Base-by-base conservation (phyloP, 37 sponge, comb jelly and placozoan genomes). In the Spongia lamella region DNA sequence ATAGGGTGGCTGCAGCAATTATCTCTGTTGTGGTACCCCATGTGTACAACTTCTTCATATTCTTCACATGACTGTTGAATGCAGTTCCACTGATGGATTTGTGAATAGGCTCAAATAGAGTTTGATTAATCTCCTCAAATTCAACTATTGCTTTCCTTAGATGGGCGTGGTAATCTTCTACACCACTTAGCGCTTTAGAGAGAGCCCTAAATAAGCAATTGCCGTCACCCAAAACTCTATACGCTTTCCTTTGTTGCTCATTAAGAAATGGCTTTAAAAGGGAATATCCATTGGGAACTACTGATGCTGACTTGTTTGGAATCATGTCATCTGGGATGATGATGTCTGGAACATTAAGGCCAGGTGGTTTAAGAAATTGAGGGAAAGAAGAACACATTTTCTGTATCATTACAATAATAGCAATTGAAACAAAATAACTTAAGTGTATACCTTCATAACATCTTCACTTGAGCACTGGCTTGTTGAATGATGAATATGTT, bases 281-380 rank as follows among this genome's bases (percentile, higher is more conserved):
- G 15, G 38, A 27, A 25, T 65, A 65, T 20, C 66, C 66, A n/a
- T n/a, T n/a, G n/a, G n/a, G n/a, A n/a, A n/a, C n/a, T n/a, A n/a
- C n/a, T n/a, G n/a, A n/a, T n/a, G n/a, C n/a, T n/a, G n/a, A n/a
- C n/a, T n/a, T n/a, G n/a, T n/a, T n/a, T n/a, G n/a, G n/a, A n/a
- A n/a, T n/a, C 11, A 39, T 65, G 9, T 65, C 66, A 65, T 65
- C 66, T 65, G 66, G 66, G 35, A 65, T 30, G 31, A 39, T 37
- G 35, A 65, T 65, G 37, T 65, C 66, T n/a, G n/a, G n/a, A n/a
- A n/a, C n/a, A n/a, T n/a, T n/a, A n/a, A n/a, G n/a, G n/a, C n/a
- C n/a, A n/a, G n/a, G n/a, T n/a, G n/a, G n/a, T n/a, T n/a, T n/a
- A n/a, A n/a, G n/a, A n/a, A n/a, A n/a, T n/a, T n/a, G n/a, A n/a